Evolutionary conservation across 35 echinoderm and acorn worm genomes (phyloP).

Genomic region (Heliocidaris tuberculata): DNA sequence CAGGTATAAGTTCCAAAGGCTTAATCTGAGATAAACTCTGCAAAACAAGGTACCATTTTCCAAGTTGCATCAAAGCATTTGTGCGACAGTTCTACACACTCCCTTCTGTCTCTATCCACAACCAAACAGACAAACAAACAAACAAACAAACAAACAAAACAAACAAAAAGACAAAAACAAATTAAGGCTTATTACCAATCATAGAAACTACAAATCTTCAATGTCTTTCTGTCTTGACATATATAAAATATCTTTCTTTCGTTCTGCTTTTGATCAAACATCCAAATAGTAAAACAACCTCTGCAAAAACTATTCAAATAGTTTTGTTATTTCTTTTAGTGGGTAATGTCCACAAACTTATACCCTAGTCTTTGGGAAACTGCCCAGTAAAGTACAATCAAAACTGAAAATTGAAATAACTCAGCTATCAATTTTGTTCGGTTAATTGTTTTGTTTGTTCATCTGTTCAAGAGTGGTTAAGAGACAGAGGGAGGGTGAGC

Average conservation of each 20-base stretch:
- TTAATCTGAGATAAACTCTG: neutral
- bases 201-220: neutral
- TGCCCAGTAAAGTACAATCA: neutral
- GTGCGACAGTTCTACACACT: neutral
- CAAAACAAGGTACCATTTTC: neutral
- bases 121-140: neutral
- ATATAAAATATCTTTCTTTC: too few species aligned
- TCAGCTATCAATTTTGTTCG: neutral
- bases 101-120: neutral
- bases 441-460: neutral
- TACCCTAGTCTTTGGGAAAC: neutral
- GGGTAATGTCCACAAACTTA: neutral
- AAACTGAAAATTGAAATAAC: neutral
- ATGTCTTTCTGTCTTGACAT: neutral
- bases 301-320: too few species aligned
- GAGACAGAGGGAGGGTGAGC: neutral
- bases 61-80: neutral
- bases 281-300: neutral
- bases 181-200: neutral
- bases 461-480: neutral
- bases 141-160: neutral
- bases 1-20: neutral
- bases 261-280: neutral
- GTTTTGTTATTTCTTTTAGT: too few species aligned
- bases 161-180: neutral